phyloP scores from a whole-genome alignment of 1,140 invertebrate genomes.

The Tetramorium parvispinum region DNA sequence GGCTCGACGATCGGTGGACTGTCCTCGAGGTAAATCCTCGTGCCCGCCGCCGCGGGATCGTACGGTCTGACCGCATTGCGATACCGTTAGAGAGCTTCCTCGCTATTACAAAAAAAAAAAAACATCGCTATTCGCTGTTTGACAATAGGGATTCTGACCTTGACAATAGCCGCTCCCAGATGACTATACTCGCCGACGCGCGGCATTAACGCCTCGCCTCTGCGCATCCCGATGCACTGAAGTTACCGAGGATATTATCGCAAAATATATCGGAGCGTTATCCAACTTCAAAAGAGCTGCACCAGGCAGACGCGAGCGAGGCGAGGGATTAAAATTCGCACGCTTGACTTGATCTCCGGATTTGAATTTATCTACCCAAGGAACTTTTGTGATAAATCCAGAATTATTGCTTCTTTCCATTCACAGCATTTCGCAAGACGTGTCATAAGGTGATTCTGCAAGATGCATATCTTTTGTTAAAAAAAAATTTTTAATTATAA shows the following conservation, averaged over 20 bases:
- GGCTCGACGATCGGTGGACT: constrained; percentile 84
- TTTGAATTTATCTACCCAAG: not conserved
- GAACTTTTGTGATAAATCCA: too few species aligned
- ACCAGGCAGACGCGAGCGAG: not conserved
- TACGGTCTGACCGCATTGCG: constrained; percentile 9
- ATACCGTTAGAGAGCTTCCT: constrained; percentile 17
- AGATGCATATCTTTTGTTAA: too few species aligned
- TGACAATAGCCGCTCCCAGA: constrained; percentile 80
- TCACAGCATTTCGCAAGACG: too few species aligned
- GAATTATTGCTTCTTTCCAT: too few species aligned
- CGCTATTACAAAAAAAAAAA: constrained; percentile 54
- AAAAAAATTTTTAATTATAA: too few species aligned
- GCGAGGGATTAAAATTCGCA: not conserved
- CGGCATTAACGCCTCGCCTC: constrained; percentile 4
- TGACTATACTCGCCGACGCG: constrained; percentile 61
- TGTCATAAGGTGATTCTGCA: too few species aligned
- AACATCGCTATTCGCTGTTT: constrained; percentile 61
- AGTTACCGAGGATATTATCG: not conserved
- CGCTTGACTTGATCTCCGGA: not conserved
- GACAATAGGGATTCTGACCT: constrained; percentile 68
- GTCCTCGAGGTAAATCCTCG: constrained; percentile 82
- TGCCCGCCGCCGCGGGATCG: not conserved
- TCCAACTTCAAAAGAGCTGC: not conserved
- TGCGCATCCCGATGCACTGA: not conserved
- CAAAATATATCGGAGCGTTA: not conserved